These are phyloP conservation scores for Cebidichthys violaceus DNA, from an alignment of 2,113 vertebrate genomes.

Conservation along the genomic window DNA sequence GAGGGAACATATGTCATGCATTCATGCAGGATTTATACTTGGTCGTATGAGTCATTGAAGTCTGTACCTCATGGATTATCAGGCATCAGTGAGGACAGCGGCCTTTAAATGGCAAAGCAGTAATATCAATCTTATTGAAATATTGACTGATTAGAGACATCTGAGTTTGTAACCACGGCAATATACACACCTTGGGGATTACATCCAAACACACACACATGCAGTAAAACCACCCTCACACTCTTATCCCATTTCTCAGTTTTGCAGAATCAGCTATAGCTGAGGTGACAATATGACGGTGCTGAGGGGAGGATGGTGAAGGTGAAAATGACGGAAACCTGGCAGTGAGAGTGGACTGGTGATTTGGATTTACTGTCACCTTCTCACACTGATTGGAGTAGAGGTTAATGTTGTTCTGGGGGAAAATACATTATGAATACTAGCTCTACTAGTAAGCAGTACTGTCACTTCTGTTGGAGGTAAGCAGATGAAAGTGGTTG, in stretches of 20 bases:
- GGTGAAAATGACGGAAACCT: slow-evolving; percentile 62
- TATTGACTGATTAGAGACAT: slow-evolving; percentile 43
- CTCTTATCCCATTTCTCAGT: slow-evolving; percentile 40
- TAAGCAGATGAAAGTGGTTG: slow-evolving; percentile 19
- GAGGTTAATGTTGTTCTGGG: slow-evolving; percentile 45
- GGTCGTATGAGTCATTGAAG: slow-evolving; percentile 35
- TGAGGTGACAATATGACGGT: slow-evolving; percentile 60
- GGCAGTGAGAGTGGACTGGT: slow-evolving; percentile 8
- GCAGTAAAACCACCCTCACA: slow-evolving; percentile 9
- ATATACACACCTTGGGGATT: not conserved
- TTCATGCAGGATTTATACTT: slow-evolving; percentile 19
- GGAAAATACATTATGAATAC: slow-evolving; percentile 5
- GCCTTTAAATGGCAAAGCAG: slow-evolving; percentile 37
- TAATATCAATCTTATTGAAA: slow-evolving; percentile 47
- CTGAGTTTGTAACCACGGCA: slow-evolving; percentile 23
- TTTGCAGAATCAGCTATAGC: slow-evolving; percentile 71
- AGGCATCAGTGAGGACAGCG: slow-evolving; percentile 29
- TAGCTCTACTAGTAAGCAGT: slow-evolving; percentile 15
- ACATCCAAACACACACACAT: not conserved
- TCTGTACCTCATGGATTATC: slow-evolving; percentile 42
- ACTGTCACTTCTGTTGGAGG: slow-evolving; percentile 8
- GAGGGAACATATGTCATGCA: slow-evolving; percentile 34
- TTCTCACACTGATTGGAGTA: slow-evolving; percentile 45
- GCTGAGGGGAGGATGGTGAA: slow-evolving; percentile 44
- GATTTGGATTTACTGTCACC: slow-evolving; percentile 42